Conservation (phyloP, 1,140 invertebrate species). For the Lineus longissimus region DNA sequence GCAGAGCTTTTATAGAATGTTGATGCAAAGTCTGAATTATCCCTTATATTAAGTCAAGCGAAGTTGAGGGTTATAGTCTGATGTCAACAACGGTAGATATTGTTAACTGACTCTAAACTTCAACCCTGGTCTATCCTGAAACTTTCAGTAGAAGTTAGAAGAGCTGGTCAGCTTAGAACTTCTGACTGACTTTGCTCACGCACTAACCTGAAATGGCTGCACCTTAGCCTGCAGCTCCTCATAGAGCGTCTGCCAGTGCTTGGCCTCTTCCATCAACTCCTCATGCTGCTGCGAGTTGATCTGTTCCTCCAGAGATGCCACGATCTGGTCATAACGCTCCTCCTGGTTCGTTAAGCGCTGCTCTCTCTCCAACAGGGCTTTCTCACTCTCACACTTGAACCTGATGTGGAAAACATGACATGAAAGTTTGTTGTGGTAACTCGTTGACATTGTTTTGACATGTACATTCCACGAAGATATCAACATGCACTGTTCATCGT, state of each 20-base stretch:
- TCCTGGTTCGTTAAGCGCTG: neutral
- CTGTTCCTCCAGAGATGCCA: neutral
- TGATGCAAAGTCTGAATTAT: neutral
- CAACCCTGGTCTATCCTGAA: too few relatives aligned
- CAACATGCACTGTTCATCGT: too few relatives aligned
- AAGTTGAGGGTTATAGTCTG: too few relatives aligned
- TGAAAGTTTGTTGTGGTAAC: neutral
- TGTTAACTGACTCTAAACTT: too few relatives aligned
- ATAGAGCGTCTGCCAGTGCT: constrained; percentile 32
- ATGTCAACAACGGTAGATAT: too few relatives aligned
- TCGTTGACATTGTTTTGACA: neutral
- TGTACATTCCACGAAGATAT: too few relatives aligned
- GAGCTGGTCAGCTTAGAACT: too few relatives aligned
- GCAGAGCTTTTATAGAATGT: neutral
- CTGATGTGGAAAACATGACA: too few relatives aligned
- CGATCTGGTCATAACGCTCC: neutral
- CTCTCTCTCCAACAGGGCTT: neutral
- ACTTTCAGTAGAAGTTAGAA: too few relatives aligned
- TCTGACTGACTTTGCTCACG: too few relatives aligned
- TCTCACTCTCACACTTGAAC: neutral
- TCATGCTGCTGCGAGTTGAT: neutral
- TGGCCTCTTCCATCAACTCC: neutral
- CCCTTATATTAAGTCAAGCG: too few relatives aligned
- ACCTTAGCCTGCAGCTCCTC: constrained; percentile 39
- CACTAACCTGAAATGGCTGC: constrained; percentile 33